Evolutionary conservation across 2,888 invertebrate species (phyloP).

Genomic region (Agrochola lychnidis): DNA sequence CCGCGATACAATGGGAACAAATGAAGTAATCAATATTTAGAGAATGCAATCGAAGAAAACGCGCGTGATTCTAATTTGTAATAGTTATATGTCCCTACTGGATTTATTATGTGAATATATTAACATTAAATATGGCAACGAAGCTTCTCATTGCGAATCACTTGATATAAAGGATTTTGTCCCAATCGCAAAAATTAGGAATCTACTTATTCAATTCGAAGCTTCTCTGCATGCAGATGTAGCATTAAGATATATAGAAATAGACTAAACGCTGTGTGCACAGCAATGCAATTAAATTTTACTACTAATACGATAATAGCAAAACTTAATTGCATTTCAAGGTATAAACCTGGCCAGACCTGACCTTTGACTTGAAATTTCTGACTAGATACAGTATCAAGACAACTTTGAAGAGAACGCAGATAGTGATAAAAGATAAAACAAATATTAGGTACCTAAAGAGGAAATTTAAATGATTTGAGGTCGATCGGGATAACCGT

Average conservation of each 20-base stretch:
- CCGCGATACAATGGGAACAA: constrained; percentile 67
- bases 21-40: constrained; percentile 69
- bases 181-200: constrained; percentile 26
- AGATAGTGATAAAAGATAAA: constrained; percentile 26
- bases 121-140: constrained; percentile 52
- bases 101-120: constrained; percentile 63
- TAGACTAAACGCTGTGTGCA: constrained; percentile 31
- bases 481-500: constrained; percentile 29
- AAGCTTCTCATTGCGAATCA: constrained; percentile 36
- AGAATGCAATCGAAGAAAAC: constrained; percentile 66
- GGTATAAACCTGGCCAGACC: constrained; percentile 43
- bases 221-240: constrained; percentile 33
- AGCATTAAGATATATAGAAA: constrained; percentile 42
- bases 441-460: constrained; percentile 23
- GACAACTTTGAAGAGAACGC: constrained; percentile 18
- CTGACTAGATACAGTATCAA: constrained; percentile 31
- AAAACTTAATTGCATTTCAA: constrained; percentile 50
- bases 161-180: constrained; percentile 37
- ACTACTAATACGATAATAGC: constrained; percentile 43
- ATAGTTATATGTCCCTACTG: constrained; percentile 47
- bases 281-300: constrained; percentile 62
- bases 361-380: constrained; percentile 69
- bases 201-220: constrained; percentile 27
- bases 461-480: constrained; percentile 30
- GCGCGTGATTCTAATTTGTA: constrained; percentile 66